phyloP scores from a whole-genome alignment of 2,888 invertebrate species.

The Subacronicta megacephala region DNA sequence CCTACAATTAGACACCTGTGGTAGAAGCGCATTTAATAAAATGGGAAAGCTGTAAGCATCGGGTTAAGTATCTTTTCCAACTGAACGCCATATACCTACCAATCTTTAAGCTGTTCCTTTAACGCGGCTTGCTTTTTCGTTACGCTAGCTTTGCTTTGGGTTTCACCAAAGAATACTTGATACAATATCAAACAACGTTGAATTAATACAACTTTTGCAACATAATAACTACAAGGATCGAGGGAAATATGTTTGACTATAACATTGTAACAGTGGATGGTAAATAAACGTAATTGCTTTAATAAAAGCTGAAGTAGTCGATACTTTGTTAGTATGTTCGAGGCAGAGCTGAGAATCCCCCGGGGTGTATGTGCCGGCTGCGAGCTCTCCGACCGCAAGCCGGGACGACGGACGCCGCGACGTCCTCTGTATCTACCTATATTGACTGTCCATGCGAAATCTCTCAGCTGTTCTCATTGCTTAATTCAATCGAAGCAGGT shows the following conservation, averaged over 20 bases:
- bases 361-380: conserved; percentile 40
- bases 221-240: conserved; percentile 25
- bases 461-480: conserved; percentile 50
- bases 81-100: conserved; percentile 36
- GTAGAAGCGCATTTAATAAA: conserved; percentile 25
- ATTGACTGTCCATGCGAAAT: conserved; percentile 48
- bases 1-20: conserved; percentile 26
- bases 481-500: conserved; percentile 17
- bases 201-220: conserved; percentile 36
- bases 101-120: conserved; percentile 39
- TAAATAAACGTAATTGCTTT: conserved; percentile 51
- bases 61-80: conserved; percentile 37
- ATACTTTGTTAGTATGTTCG: conserved; percentile 49
- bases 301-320: conserved; percentile 49
- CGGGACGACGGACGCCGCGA: conserved; percentile 30
- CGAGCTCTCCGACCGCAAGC: conserved; percentile 50
- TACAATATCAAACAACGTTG: conserved; percentile 15
- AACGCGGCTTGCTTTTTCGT: conserved; percentile 20
- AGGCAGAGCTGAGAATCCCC: conserved; percentile 43
- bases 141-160: conserved; percentile 23
- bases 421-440: conserved; percentile 20
- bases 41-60: conserved; percentile 20
- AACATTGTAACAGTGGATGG: conserved; percentile 18
- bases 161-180: conserved; percentile 19
- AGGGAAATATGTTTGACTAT: conserved; percentile 40